These are phyloP conservation scores for Ptychoptera contaminata DNA, from an alignment of 2,888 invertebrate genomes.

Conservation along the genomic window DNA sequence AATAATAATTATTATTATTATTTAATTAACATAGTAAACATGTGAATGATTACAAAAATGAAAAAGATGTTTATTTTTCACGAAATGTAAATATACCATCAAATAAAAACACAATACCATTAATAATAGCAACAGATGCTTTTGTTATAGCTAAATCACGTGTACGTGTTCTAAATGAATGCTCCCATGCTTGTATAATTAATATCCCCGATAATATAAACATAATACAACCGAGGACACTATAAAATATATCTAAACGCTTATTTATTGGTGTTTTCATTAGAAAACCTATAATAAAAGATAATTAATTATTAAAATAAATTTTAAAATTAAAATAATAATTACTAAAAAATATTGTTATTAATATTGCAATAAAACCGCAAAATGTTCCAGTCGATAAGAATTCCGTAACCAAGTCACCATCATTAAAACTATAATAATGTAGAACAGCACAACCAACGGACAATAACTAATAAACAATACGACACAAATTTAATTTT, in stretches of 20 bases:
- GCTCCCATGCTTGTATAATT: slow-evolving; percentile 47
- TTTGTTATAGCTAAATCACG: slow-evolving; percentile 51
- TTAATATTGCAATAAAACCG: slow-evolving; percentile 55
- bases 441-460: slow-evolving; percentile 54
- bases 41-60: no score
- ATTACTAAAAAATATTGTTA: slow-evolving; percentile 52
- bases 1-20: no score
- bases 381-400: slow-evolving; percentile 57
- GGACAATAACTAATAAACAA: slow-evolving; percentile 40
- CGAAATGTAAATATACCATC: slow-evolving; percentile 65
- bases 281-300: slow-evolving; percentile 41
- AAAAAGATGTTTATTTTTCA: slow-evolving; percentile 24
- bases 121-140: slow-evolving; percentile 57
- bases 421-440: slow-evolving; percentile 46
- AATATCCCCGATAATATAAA: slow-evolving; percentile 59
- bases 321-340: background rate
- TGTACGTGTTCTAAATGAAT: slow-evolving; percentile 29
- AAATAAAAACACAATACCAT: slow-evolving; percentile 53
- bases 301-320: slow-evolving; percentile 3
- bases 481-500: background rate
- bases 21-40: no score
- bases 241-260: slow-evolving; percentile 64
- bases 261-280: slow-evolving; percentile 59
- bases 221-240: slow-evolving; percentile 51
- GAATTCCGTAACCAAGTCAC: slow-evolving; percentile 38